A percentile compares a stretch with the other conserved stretches of the same genome.
Evolutionary conservation across 2,888 invertebrate genomes (phyloP).

Genomic region (Polia nebulosa): DNA sequence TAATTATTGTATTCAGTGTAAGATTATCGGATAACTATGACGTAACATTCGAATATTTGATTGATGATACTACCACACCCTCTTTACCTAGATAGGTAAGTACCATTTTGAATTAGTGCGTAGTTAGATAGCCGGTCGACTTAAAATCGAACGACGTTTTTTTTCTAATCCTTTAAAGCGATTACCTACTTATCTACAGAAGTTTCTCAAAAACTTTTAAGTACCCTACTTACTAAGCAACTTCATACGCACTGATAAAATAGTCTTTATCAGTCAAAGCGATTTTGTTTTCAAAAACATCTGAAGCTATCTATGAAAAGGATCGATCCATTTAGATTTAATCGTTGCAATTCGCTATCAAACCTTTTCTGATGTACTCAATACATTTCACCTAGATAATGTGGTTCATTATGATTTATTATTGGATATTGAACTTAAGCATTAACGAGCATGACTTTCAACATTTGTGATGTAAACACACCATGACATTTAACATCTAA

Average conservation of each 20-base stretch:
- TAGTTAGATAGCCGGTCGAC: not conserved
- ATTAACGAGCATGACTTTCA: constrained; percentile 9
- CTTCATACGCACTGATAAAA: constrained; percentile 15
- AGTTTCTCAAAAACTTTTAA: constrained; percentile 15
- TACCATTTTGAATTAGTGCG: not conserved
- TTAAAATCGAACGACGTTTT: constrained; percentile 32
- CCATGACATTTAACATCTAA: constrained; percentile 17
- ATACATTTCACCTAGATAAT: constrained; percentile 28
- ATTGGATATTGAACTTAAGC: constrained; percentile 26
- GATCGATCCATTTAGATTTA: constrained; percentile 23
- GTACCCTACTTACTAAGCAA: constrained; percentile 25
- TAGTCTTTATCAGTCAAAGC: constrained; percentile 17
- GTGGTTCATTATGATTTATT: constrained; percentile 20
- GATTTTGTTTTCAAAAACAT: constrained; percentile 31
- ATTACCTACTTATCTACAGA: constrained; percentile 23
- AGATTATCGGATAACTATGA: constrained; percentile 10
- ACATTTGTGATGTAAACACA: constrained; percentile 11
- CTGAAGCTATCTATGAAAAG: constrained; percentile 7
- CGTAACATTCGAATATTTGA: constrained; percentile 11
- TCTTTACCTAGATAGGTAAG: constrained; percentile 4
- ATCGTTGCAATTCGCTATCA: constrained; percentile 21
- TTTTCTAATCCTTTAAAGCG: constrained; percentile 20
- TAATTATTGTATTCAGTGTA: not conserved
- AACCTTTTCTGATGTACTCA: constrained; percentile 1
- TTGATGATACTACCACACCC: constrained; percentile 24